phyloP scores from a whole-genome alignment of 2,113 vertebrate genomes.

The Dicerorhinus sumatrensis region DNA sequence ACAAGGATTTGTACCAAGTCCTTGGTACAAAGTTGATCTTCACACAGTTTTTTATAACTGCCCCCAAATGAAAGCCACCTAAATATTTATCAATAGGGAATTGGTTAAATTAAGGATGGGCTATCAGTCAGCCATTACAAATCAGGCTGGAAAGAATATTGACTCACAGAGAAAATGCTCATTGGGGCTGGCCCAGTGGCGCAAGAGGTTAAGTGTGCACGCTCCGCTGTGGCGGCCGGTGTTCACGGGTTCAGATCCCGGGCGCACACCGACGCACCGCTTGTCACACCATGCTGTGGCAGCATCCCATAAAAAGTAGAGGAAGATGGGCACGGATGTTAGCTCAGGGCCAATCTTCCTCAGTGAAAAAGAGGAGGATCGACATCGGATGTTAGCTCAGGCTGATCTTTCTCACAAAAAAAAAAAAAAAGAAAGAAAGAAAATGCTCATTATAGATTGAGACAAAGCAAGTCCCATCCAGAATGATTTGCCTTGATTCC shows the following conservation, averaged over 20 bases:
- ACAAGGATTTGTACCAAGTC: background rate
- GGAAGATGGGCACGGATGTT: too few relatives aligned
- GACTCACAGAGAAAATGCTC: background rate
- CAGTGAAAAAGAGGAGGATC: too few relatives aligned
- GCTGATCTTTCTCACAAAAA: too few relatives aligned
- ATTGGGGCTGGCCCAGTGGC: background rate
- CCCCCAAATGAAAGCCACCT: background rate
- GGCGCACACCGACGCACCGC: too few relatives aligned
- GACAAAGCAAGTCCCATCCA: background rate
- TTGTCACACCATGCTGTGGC: too few relatives aligned
- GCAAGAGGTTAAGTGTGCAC: too few relatives aligned
- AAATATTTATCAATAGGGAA: background rate
- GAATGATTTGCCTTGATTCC: background rate
- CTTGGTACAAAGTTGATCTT: background rate
- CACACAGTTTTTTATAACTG: slow-evolving; percentile 1
- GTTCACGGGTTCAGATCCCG: too few relatives aligned
- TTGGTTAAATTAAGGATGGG: background rate
- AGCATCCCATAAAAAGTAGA: too few relatives aligned
- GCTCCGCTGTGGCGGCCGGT: too few relatives aligned
- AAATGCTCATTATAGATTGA: background rate
- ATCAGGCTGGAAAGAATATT: background rate
- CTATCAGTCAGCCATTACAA: background rate
- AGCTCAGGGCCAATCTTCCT: too few relatives aligned
- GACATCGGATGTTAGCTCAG: too few relatives aligned
- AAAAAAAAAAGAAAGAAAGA: background rate